Evolutionary conservation across 2,888 invertebrate species (phyloP), one percentile per base, ranked within the genome.

Genomic region (Phyllotreta striolata): DNA sequence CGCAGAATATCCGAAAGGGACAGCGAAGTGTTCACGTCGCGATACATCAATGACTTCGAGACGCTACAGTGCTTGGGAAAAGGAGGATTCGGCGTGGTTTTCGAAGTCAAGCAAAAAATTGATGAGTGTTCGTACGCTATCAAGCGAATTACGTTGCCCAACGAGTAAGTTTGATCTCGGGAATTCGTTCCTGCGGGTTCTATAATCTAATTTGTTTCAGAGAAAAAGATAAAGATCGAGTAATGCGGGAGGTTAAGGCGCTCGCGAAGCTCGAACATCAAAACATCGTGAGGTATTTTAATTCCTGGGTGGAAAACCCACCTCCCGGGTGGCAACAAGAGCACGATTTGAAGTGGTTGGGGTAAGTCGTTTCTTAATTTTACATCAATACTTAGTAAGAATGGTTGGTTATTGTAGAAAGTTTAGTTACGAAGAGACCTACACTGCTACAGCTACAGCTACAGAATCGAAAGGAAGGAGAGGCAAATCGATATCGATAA

Each of bases 71-170:
- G 93, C 71, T 83, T 96, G 10, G 96, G 96, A 0, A 88, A 87
- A 72, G 98, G 98, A 13, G 98, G 98, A 0, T 99, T 97, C 81
- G 98, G 98, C 0, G 91, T 98, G 1, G 98, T 99, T 0, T 98
- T 98, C 79, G 93, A 97, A 79, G 96, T 94, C 0, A 89, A 88
- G 78, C 96, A 98, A 80, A 95, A 93, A 79, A 89, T 97, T 62
- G 98, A 99, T 78, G 95, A 96, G 75, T 92, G 94, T 72, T 88
- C 89, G 65, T 99, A 98, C 82, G 98, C 98, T 5, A 91, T 99
- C 0, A 99, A 99, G 83, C 86, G 98, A 75, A 97, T 98, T 59
- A 89, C 91, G 0, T 81, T 98, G 61, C 93, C 96, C 1, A 90
- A 88, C 70, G 86, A 86, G 90, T 90, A 77, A 78, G 81, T 13